Conservation (phyloP, 2,797 vertebrate species). For the Diplodus puntazzo region DNA sequence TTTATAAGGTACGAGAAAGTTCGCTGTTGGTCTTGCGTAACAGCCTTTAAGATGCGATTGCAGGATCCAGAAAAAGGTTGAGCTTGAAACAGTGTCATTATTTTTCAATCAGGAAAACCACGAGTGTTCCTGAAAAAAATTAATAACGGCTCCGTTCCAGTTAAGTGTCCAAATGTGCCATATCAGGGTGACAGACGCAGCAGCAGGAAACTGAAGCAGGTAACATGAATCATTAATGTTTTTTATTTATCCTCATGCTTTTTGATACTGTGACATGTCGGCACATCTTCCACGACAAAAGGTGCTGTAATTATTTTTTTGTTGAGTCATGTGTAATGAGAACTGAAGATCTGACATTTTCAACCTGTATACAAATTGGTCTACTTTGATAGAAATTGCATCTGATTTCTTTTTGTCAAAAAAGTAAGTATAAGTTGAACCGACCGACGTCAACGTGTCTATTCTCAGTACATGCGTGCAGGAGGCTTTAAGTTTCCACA, state of each 20-base stretch:
- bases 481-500: no score
- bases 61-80: neutral
- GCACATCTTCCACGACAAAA: neutral
- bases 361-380: no score
- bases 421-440: no score
- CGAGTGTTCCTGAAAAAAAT: no score
- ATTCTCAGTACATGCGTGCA: no score
- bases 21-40: neutral
- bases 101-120: no score
- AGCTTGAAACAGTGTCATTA: neutral
- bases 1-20: neutral
- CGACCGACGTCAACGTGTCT: no score
- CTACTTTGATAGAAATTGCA: no score
- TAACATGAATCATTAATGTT: neutral
- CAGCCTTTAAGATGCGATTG: neutral
- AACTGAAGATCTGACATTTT: neutral
- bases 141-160: no score
- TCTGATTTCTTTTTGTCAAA: no score
- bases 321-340: neutral
- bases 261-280: neutral
- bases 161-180: neutral
- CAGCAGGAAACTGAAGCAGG: neutral
- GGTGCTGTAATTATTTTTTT: neutral
- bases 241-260: conserved; percentile 2
- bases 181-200: no score